Evolutionary conservation across 2,113 vertebrate genomes (phyloP).

Genomic region (Progne subis): DNA sequence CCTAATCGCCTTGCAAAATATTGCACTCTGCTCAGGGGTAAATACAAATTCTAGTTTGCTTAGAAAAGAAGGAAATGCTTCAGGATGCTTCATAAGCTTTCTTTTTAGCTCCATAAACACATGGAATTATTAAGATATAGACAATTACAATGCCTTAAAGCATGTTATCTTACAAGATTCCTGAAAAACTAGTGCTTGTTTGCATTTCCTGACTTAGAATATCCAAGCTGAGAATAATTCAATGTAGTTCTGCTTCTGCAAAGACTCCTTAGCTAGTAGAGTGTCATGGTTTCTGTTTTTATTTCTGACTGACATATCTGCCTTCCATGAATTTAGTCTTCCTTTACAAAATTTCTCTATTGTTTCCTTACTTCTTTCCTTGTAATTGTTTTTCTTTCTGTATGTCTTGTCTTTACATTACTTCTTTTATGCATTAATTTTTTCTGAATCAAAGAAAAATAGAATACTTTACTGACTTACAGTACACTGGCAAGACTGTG

Average conservation of each 20-base stretch:
- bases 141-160: not conserved
- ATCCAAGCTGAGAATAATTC: not conserved
- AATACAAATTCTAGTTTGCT: not conserved
- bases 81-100: not conserved
- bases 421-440: not conserved
- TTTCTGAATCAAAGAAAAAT: not conserved
- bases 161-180: not conserved
- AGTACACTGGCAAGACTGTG: not conserved
- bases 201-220: not conserved
- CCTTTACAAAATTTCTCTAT: not conserved
- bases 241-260: not conserved
- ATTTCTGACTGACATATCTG: not conserved
- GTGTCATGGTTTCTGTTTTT: not conserved
- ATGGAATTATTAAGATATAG: not conserved
- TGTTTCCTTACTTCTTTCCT: not conserved
- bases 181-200: not conserved
- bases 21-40: not conserved
- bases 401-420: not conserved
- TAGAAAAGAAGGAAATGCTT: not conserved
- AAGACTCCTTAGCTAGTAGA: not conserved
- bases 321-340: not conserved
- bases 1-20: not conserved
- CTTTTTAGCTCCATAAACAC: not conserved
- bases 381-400: not conserved
- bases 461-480: not conserved